Conservation (phyloP, 2,797 vertebrate genomes). For the Urophycis tenuis region DNA sequence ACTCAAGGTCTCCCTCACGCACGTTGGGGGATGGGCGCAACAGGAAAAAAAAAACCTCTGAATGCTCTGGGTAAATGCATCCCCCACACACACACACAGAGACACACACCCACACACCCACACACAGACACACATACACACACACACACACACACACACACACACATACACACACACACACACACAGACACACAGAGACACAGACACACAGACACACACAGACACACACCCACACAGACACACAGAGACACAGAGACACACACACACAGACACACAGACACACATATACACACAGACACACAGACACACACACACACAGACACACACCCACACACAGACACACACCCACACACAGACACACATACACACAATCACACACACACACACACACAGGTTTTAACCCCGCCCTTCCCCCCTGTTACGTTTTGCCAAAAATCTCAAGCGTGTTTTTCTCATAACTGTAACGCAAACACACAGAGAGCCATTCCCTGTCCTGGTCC, state of each 20-base stretch:
- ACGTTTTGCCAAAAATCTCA: slow-evolving; percentile 25
- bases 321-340: slow-evolving; percentile 23
- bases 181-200: slow-evolving; percentile 6
- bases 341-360: slow-evolving; percentile 5
- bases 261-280: slow-evolving; percentile 34
- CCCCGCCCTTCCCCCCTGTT: slow-evolving; percentile 10
- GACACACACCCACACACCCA: slow-evolving; percentile 18
- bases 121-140: slow-evolving; percentile 32
- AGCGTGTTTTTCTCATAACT: slow-evolving; percentile 15
- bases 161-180: slow-evolving; percentile 10
- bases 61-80: slow-evolving; percentile 3
- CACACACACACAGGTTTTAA: slow-evolving; percentile 6
- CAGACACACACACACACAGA: slow-evolving; percentile 41
- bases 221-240: slow-evolving; percentile 9
- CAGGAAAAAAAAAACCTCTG: slow-evolving; percentile 30
- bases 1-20: slow-evolving; percentile 49
- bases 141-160: slow-evolving; percentile 34
- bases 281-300: slow-evolving; percentile 4
- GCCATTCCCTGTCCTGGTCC: slow-evolving; percentile 25
- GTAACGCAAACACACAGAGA: slow-evolving; percentile 20
- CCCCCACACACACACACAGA: slow-evolving; percentile 20
- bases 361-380: too few species aligned
- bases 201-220: slow-evolving; percentile 9
- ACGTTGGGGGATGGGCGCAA: slow-evolving; percentile 62
- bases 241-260: background rate